Base-by-base conservation (phyloP, 2,888 invertebrate species). In the Proisotoma minuta region DNA sequence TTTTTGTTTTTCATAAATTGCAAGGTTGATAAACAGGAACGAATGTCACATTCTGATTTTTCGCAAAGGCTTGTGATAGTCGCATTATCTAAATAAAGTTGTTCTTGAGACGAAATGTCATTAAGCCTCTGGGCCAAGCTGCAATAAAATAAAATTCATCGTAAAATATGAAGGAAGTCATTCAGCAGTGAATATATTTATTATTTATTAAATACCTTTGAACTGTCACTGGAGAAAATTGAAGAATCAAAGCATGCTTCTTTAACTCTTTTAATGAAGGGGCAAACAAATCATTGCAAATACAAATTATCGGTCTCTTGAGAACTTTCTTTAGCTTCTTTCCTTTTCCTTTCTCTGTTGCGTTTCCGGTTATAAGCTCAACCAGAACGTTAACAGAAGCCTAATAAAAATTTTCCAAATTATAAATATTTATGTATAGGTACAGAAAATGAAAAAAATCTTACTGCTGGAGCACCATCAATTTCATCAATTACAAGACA, bases 401-500 rank as follows among this genome's bases (percentile, higher is more conserved):
- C 82, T 82, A 75, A 3, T 70, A 69, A 52, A 56, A 64, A 57
- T 34, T 34, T 34, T n/a, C n/a, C 63, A 27, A 56, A 47, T 18
- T 26, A 20, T 18, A 22, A 40, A 47, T n/a, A 26, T 4, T 3
- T 22, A 47, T 28, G 49, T 40, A 54, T 23, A 50, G 18, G 26
- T 4, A n/a, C n/a, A 29, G 15, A 20, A 29, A 54, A 3, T 23
- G 20, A 26, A 34, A 3, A 22, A 52, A 59, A 18, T 20, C 75
- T 75, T 72, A 81, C 81, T 4, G 84, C 79, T 0, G 96, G 95
- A 0, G 98, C 95, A 2, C 98, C 98, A 79, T 99, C 99, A 68
- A 99, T 95, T 82, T 98, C 98, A 81, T 98, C 97, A 80, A 87
- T 79, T 72, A 98, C 82, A 50, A 98, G 82, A 78, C 97, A 98